phyloP scores from a whole-genome alignment of 2,797 vertebrate species.

The Decapterus maruadsi region DNA sequence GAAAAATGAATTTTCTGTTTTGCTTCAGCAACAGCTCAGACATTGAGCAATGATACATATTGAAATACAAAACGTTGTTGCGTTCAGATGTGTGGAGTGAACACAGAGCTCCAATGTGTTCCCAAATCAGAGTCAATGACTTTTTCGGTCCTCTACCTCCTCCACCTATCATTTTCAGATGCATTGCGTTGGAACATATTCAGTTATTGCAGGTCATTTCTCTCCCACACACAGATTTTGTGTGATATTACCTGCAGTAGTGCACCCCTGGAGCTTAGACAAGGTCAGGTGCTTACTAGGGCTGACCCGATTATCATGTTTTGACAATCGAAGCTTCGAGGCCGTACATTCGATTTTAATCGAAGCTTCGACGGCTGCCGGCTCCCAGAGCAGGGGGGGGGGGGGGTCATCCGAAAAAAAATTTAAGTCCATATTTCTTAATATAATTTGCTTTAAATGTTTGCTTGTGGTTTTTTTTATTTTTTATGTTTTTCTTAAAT shows the following conservation, averaged over 20 bases:
- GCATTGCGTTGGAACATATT: constrained; percentile 13
- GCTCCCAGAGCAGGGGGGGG: no score
- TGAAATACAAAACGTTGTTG: constrained; percentile 33
- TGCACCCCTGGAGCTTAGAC: constrained; percentile 29
- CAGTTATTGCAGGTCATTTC: constrained; percentile 26
- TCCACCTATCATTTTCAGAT: constrained; percentile 30
- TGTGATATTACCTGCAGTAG: constrained; percentile 20
- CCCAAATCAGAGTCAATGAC: background rate
- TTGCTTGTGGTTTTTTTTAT: no score
- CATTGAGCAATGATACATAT: constrained; percentile 30
- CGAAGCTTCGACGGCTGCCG: no score
- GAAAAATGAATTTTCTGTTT: constrained; percentile 31
- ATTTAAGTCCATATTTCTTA: no score
- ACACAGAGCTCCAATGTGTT: constrained; percentile 5
- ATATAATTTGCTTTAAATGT: no score
- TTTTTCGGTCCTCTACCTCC: constrained; percentile 1
- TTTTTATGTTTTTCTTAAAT: no score
- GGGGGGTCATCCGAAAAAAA: no score
- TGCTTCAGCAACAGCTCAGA: constrained; percentile 22
- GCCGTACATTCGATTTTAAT: no score
- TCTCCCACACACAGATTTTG: constrained; percentile 23
- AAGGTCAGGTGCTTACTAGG: constrained; percentile 64
- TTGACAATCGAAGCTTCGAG: no score
- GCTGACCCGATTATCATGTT: no score
- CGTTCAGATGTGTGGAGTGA: constrained; percentile 10